Base-by-base conservation (phyloP, 2,113 vertebrate genomes). In the Phrynosoma blainvillii region DNA sequence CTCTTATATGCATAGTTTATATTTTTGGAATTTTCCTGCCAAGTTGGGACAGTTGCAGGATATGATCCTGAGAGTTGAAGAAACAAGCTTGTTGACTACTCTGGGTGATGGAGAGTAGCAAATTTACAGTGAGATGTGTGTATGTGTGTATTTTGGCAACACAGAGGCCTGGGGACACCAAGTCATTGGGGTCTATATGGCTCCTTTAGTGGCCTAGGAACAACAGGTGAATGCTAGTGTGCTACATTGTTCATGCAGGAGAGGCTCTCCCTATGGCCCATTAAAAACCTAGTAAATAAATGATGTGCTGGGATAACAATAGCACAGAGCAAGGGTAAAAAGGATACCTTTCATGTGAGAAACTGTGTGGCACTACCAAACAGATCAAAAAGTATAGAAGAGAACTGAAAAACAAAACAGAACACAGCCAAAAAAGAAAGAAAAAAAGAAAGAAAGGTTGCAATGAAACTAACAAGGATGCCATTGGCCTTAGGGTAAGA, bases 161-260 rank as follows among this genome's bases (percentile, higher is more conserved):
- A 62, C 59, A 62, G 59, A 62, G 59, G 59, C 16, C 59, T 18
- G 18, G 18, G 13, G 59, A 62, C 59, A 62, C 59, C 59, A 10
- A 2, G 14, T 85, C 84, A 2, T 66, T 86, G 71, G 89, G 78
- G 93, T 90, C 75, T 95, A 75, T 95, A 75, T 62, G 73, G 27
- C 88, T 56, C 89, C 79, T 89, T 42, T 2, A 86, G 93, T 89
- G 71, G 76, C 81, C 40, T 20, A 79, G 84, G 3, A 90, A 36
- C 74, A n/a, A 40, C 83, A 91, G 87, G 87, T 81, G 85, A 91
- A 87, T 6, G 16, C 4, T 82, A 89, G 86, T 87, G 3, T 1
- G 40, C 42, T 56, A 68, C 10, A 83, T 59, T 82, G 9, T 36
- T 42, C 76, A 86, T 65, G 0, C 0, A 1, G 42, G 0, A 11